phyloP scores from a whole-genome alignment of 2,888 invertebrate species.

The Tribolium freemani region DNA sequence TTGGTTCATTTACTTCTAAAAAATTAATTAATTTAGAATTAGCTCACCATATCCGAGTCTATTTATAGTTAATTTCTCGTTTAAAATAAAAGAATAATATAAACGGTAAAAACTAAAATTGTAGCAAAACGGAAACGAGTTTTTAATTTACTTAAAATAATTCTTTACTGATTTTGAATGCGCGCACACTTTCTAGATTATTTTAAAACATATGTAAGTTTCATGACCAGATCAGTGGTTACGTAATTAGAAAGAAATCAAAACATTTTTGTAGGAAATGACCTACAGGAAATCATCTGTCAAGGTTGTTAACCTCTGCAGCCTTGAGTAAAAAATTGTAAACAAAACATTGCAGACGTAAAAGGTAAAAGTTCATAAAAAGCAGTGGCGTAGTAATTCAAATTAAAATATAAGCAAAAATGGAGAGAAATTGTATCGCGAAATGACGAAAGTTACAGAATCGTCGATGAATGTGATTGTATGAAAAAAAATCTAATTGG shows the following conservation, averaged over 20 bases:
- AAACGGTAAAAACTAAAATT: too few relatives aligned
- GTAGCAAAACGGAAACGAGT: too few relatives aligned
- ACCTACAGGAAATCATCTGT: background rate
- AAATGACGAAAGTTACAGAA: slow-evolving; percentile 30
- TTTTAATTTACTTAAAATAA: background rate
- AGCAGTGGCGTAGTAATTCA: background rate
- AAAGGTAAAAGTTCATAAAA: background rate
- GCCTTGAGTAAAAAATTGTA: background rate
- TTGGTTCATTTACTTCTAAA: too few relatives aligned
- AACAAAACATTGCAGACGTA: background rate
- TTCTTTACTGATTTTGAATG: background rate
- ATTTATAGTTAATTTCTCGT: too few relatives aligned
- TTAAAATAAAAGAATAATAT: too few relatives aligned
- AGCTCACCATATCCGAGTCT: too few relatives aligned
- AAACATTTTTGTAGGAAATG: background rate
- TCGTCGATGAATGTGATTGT: slow-evolving; percentile 29
- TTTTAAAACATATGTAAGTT: background rate
- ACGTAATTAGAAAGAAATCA: background rate
- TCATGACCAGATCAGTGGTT: background rate
- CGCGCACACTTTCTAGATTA: background rate
- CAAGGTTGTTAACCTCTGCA: background rate
- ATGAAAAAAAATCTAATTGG: slow-evolving; percentile 31
- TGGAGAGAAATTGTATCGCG: slow-evolving; percentile 6
- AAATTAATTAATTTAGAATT: too few relatives aligned
- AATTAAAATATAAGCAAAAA: background rate